phyloP scores from a whole-genome alignment of 2,797 vertebrate species.

The Taenioides sp. region DNA sequence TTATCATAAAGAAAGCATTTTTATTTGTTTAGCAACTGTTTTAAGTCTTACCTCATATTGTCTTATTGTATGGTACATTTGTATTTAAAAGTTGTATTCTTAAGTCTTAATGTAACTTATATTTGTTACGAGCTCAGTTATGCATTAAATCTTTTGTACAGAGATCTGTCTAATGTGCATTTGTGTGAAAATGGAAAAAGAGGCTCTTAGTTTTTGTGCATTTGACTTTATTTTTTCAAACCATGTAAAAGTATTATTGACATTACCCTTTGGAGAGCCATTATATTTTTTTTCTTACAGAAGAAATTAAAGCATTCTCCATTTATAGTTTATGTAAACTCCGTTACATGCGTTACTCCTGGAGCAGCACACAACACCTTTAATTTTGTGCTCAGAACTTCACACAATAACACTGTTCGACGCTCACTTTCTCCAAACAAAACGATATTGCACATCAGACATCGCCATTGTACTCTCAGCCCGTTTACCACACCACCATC shows the following conservation, averaged over 20 bases:
- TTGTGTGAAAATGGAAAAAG: too few species aligned
- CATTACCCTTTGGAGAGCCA: slow-evolving; percentile 34
- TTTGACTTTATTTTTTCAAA: slow-evolving; percentile 46
- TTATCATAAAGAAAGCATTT: slow-evolving; percentile 1
- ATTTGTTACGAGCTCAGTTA: slow-evolving; percentile 47
- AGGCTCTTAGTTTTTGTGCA: slow-evolving; percentile 10
- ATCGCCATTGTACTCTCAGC: slow-evolving; percentile 62
- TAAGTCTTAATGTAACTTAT: slow-evolving; percentile 55
- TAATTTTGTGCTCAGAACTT: slow-evolving; percentile 82
- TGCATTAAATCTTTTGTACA: slow-evolving; percentile 53
- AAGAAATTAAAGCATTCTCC: slow-evolving; percentile 62
- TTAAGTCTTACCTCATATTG: slow-evolving; percentile 59
- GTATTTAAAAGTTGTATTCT: slow-evolving; percentile 34
- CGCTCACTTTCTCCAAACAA: slow-evolving; percentile 83
- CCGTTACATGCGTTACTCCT: slow-evolving; percentile 87
- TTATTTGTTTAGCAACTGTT: slow-evolving; percentile 6
- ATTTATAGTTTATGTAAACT: slow-evolving; percentile 78
- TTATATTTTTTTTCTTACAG: slow-evolving; percentile 44
- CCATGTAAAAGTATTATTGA: slow-evolving; percentile 56
- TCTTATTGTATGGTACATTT: slow-evolving; percentile 49
- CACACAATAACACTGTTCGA: slow-evolving; percentile 87
- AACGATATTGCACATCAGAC: slow-evolving; percentile 91
- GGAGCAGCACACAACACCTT: slow-evolving; percentile 86
- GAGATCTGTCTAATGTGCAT: not conserved
- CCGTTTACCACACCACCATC: slow-evolving; percentile 43